Base-by-base conservation (phyloP, 2,797 vertebrate genomes). In the Caiman crocodilus region DNA sequence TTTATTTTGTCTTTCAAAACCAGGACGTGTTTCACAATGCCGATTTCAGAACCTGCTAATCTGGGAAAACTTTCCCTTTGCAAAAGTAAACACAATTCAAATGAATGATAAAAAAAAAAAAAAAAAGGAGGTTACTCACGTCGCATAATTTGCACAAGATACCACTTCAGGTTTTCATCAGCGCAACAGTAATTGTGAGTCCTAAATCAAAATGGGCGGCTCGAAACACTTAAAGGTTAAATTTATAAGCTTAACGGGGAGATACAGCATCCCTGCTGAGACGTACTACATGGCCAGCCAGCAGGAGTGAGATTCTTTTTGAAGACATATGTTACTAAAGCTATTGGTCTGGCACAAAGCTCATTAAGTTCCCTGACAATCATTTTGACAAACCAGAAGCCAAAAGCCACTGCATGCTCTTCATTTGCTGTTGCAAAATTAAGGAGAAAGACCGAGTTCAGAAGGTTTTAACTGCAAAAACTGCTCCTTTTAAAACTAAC, bases 331-430 rank as follows among this genome's bases (percentile, higher is more conserved):
- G 79, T 60, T 86, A 56, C 30, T 20, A 50, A 90, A 91, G 56
- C n/a, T 0, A 59, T 57, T 1, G 11, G 32, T 28, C 83, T 73
- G 87, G 57, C 69, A 58, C 92, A 92, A 86, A 93, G 92, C 91
- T 95, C 94, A 32, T 93, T 87, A 90, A 28, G 16, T 0, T 1
- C 57, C 32, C 90, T 92, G 94, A 94, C 88, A 95, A 85, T 91
- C 94, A 89, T 32, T 81, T 73, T 61, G 84, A 87, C 42, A 57
- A 32, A 85, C 74, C 80, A 57, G 15, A 50, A 73, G 60, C 60
- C 87, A 84, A 94, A 90, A 76, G 65, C 73, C 81, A 5, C 86
- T 60, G 55, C 76, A 58, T 74, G 35, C 55, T 81, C 78, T 76
- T 86, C 58, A 82, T 76, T 87, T 85, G 64, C 67, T 76, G 12